Evolutionary conservation across 2,797 vertebrate species (phyloP).

Genomic region (Mustela erminea): DNA sequence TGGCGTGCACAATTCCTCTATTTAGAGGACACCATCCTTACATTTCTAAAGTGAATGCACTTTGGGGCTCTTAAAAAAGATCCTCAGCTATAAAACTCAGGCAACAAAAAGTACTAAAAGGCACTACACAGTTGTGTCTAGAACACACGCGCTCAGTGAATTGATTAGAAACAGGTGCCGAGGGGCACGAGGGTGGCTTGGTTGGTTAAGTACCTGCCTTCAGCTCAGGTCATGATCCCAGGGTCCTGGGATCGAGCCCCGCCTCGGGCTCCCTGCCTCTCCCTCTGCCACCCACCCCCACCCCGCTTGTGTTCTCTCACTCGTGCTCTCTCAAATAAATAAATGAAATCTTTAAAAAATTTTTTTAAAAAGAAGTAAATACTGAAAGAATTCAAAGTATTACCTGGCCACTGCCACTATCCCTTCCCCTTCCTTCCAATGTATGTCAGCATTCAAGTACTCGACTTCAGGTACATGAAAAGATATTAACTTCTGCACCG

Average conservation of each 20-base stretch:
- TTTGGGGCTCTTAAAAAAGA: constrained; percentile 54
- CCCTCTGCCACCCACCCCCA: not conserved
- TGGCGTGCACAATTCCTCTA: constrained; percentile 27
- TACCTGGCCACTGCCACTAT: not conserved
- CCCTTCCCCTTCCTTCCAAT: not conserved
- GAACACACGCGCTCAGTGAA: not conserved
- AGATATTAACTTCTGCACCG: constrained; percentile 44
- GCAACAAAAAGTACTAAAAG: constrained; percentile 38
- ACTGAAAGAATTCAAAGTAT: constrained; percentile 30
- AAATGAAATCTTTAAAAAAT: too few species aligned
- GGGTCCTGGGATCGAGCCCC: not conserved
- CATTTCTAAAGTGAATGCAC: constrained; percentile 45
- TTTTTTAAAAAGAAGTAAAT: not conserved
- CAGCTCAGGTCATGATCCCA: not conserved
- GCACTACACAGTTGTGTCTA: constrained; percentile 3
- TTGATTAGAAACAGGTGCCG: not conserved
- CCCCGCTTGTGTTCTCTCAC: not conserved
- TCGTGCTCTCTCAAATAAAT: not conserved
- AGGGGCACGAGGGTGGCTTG: too few species aligned
- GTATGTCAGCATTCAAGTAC: not conserved
- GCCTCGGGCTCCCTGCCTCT: not conserved
- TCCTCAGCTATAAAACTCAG: not conserved
- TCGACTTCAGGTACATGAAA: constrained; percentile 59
- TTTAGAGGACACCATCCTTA: not conserved
- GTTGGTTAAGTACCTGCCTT: not conserved